Percentiles rank a stretch among this genome's conserved stretches.
Evolutionary conservation across 2,113 vertebrate species (phyloP).

Genomic region (Oreochromis spilurus): DNA sequence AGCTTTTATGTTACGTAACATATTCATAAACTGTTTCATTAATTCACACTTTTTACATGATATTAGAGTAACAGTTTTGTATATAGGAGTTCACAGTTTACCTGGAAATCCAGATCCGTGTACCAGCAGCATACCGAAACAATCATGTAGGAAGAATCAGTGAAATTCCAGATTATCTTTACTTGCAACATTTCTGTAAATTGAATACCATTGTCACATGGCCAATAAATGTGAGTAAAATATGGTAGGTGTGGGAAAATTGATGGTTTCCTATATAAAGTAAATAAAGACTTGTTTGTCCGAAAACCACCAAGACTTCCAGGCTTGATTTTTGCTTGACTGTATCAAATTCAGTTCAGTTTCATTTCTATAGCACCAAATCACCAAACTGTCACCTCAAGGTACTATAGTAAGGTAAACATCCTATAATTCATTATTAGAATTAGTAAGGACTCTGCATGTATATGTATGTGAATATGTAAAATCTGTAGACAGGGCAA

Average conservation of each 20-base stretch:
- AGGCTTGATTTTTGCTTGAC: no score
- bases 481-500: neutral
- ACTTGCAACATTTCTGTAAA: neutral
- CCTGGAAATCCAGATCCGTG: neutral
- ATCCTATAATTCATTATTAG: no score
- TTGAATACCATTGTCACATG: neutral
- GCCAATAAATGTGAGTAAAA: neutral
- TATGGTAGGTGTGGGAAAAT: neutral
- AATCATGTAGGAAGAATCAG: neutral
- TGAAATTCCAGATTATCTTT: neutral
- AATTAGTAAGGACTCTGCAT: no score
- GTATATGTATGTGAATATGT: no score
- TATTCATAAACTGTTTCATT: neutral
- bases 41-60: fast-evolving
- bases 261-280: neutral
- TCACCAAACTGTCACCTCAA: no score
- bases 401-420: no score
- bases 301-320: no score
- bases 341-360: no score
- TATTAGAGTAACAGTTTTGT: neutral
- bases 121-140: neutral
- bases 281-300: no score
- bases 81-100: neutral
- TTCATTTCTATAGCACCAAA: no score
- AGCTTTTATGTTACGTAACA: neutral